Base-by-base conservation (phyloP, 2,113 vertebrate species). In the Hippocampus comes region DNA sequence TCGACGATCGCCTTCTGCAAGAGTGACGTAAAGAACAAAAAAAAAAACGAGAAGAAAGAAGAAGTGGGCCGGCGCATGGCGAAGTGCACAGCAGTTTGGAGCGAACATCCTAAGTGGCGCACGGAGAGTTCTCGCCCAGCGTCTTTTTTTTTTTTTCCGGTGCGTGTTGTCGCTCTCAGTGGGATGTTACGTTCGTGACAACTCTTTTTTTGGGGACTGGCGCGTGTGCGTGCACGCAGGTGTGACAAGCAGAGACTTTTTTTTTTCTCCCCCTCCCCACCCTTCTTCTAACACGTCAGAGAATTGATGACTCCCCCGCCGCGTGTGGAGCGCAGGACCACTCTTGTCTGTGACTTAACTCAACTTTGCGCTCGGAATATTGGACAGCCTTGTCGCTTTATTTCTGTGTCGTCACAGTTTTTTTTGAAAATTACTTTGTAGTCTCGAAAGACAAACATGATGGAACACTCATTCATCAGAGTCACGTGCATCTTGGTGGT, bases 31-130 rank as follows among this genome's bases (percentile, higher is more conserved):
- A 42, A 84, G 82, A 84, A 68, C 74, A 48, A 70, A 76, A 61
- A 18, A 64, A 10, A 2, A 27, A 2, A 6, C 1, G 12, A 17
- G 5, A 17, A 61, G 5, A 3, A 60, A 60, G 9, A 34, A 61
- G 17, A 61, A 90, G 91, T 92, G 91, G 92, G 92, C 91, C 78
- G 92, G 91, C 91, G 76, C 42, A 89, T 83, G 83, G 84, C 76
- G 85, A 87, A 88, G 88, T 88, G 89, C 67, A 83, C 67, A 83
- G 84, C 27, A 89, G 89, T 91, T 89, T 85, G 77, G 87, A 89
- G 81, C 43, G 78, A 84, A 75, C 86, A 75, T 87, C 80, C 43
- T 41, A 66, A 48, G 41, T 66, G 69, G 87, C 70, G 88, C 88
- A 78, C 86, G 12, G 14, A 49, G 4, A 86, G 78, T 83, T 83